Evolutionary conservation across 53 echinoderm and acorn worm genomes (phyloP), one percentile per base, ranked within the genome.

Genomic region (Holothuria leucospilota): DNA sequence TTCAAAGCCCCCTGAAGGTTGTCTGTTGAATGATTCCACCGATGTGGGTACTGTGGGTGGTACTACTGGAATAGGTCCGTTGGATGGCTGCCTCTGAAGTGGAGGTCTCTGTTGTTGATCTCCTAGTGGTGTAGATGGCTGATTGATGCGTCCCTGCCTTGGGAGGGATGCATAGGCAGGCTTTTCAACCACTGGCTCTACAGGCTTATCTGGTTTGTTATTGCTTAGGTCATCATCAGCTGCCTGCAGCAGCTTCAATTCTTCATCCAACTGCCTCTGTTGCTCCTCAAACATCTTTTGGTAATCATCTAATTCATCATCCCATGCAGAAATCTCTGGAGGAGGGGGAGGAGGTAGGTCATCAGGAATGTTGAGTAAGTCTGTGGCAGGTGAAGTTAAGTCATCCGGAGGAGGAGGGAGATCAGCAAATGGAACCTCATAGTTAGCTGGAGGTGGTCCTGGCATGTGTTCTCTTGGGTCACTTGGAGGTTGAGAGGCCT

Each of bases 111-210:
- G 93, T 71, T 89, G 93, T 20, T 82, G 87, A 68, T 93, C 93
- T 23, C 85, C 88, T 4, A 80, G 68, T 18, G 90, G 89, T 12
- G 94, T 90, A 38, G 89, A 86, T 9, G 91, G 91, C 63, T 91
- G 91, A 51, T 90, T 90, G 69, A 96, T 96, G 23, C 96, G 94
- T 1, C 67, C 67, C 63, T 95, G 94, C 29, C 92, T 86, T 8
- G 96, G 94, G 13, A 96, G 84, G 18, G 96, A 96, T 13, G 96
- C 94, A 85, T 91, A 94, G 15, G 88, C 87, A 13, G 87, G 86
- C 4, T 72, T 79, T 52, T 89, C 84, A 51, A 85, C 89, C n/a
- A 86, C 78, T 25, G 89, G 90, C 29, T 61, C 41, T 20, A 52
- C 51, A 24, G 51, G 20, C 25, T 51, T 51, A 10, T 77, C 77